Percentiles rank a stretch among this genome's conserved stretches.
These are phyloP conservation scores for Hylaeus anthracinus DNA, from an alignment of 1,140 invertebrate genomes.

Conservation along the genomic window DNA sequence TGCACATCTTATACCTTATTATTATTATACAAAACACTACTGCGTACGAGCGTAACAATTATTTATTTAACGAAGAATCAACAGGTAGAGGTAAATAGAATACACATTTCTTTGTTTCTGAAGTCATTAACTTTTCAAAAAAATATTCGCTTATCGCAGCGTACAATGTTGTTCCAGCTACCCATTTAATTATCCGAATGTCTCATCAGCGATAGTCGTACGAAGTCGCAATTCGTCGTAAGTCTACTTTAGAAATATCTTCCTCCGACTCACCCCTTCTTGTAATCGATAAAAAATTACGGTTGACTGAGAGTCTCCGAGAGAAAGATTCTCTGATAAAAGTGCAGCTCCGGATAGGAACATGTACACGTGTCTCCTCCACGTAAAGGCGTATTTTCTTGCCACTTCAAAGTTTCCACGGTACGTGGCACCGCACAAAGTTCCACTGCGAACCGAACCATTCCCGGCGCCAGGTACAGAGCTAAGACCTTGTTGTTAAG, in stretches of 20 bases:
- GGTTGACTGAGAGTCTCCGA: neutral
- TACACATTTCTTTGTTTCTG: too few relatives aligned
- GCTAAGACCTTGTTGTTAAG: slow-evolving; percentile 30
- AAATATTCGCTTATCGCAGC: too few relatives aligned
- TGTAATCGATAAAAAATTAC: slow-evolving; percentile 14
- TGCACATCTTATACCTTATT: too few relatives aligned
- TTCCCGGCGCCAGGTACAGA: neutral
- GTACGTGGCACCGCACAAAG: neutral
- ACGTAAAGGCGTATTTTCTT: neutral
- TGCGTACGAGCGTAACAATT: too few relatives aligned
- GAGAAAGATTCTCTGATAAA: slow-evolving; percentile 26
- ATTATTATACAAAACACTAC: too few relatives aligned
- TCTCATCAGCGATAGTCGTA: too few relatives aligned
- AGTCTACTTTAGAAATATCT: neutral
- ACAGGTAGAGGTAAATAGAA: too few relatives aligned
- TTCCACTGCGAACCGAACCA: slow-evolving; percentile 8
- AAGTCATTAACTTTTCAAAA: too few relatives aligned
- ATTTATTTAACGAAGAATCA: too few relatives aligned
- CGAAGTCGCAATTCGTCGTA: too few relatives aligned
- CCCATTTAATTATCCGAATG: too few relatives aligned
- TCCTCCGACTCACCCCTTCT: neutral
- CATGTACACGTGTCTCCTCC: slow-evolving; percentile 7
- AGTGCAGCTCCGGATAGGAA: neutral
- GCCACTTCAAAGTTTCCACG: slow-evolving; percentile 21
- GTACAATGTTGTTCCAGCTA: too few relatives aligned